Evolutionary conservation across 2,113 vertebrate species (phyloP).

Genomic region (Psettodes erumei): DNA sequence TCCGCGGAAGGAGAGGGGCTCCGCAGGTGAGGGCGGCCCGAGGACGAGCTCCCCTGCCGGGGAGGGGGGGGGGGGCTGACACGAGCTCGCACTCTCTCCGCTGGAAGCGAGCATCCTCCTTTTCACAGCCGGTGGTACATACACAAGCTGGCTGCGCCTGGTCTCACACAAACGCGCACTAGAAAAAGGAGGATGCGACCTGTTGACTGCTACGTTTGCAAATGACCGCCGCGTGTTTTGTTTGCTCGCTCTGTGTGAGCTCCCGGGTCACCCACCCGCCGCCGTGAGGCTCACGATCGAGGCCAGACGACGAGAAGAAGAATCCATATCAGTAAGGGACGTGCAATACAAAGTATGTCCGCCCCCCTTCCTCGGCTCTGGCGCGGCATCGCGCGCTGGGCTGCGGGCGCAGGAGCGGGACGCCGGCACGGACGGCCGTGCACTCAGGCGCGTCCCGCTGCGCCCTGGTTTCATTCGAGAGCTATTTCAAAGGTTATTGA

Average conservation of each 20-base stretch:
- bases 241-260: constrained; percentile 58
- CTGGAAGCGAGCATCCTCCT: constrained; percentile 27
- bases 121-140: constrained; percentile 31
- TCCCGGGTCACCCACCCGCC: constrained; percentile 41
- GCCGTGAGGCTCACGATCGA: not conserved
- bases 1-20: constrained; percentile 42
- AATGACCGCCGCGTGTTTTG: constrained; percentile 57
- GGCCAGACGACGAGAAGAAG: constrained; percentile 6
- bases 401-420: constrained; percentile 28
- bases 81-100: constrained; percentile 52
- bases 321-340: not conserved
- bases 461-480: constrained; percentile 70
- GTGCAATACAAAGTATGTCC: constrained; percentile 16
- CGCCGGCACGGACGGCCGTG: constrained; percentile 56
- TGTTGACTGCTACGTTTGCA: constrained; percentile 60
- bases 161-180: constrained; percentile 24
- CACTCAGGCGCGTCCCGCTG: constrained; percentile 61
- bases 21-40: constrained; percentile 69
- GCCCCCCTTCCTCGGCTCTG: not conserved
- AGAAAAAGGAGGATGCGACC: constrained; percentile 40
- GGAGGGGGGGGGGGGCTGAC: too few relatives aligned
- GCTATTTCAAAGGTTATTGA: constrained; percentile 86
- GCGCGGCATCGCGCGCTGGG: not conserved
- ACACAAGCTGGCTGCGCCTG: constrained; percentile 18
- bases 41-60: constrained; percentile 68